These are phyloP conservation scores for Halcyon senegalensis DNA, from an alignment of 2,113 vertebrate genomes.

Conservation along the genomic window DNA sequence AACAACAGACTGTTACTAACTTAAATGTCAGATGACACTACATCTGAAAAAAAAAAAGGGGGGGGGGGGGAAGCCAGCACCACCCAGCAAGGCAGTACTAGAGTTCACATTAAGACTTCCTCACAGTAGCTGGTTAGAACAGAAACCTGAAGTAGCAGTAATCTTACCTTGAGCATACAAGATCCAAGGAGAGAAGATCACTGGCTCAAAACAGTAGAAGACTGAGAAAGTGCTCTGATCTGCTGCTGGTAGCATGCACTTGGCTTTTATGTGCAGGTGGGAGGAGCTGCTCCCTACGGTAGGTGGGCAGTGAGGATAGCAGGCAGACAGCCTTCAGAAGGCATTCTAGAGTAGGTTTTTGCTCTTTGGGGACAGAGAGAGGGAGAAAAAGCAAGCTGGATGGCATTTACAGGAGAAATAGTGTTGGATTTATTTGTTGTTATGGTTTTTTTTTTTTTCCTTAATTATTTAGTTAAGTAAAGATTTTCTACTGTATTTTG, in stretches of 20 bases:
- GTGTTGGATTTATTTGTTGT: not conserved
- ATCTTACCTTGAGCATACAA: conserved; percentile 84
- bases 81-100: conserved; percentile 48
- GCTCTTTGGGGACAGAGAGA: conserved; percentile 56
- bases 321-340: conserved; percentile 69
- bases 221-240: conserved; percentile 81
- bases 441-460: not conserved
- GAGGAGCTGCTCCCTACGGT: conserved; percentile 84
- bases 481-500: not conserved
- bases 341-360: conserved; percentile 52
- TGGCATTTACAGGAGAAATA: not conserved
- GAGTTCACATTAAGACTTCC: conserved; percentile 22
- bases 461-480: not conserved
- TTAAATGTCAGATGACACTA: conserved; percentile 73
- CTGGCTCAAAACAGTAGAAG: conserved; percentile 75
- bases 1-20: conserved; percentile 79
- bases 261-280: conserved; percentile 96
- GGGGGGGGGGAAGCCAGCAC: not conserved
- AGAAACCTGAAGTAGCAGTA: conserved; percentile 57
- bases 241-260: conserved; percentile 81
- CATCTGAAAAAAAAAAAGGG: conserved; percentile 26
- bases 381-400: not conserved
- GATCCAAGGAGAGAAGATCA: conserved; percentile 76
- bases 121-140: conserved; percentile 24
- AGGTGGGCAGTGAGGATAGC: conserved; percentile 81